Conservation (phyloP, 1,140 invertebrate species). For the Procambarus virginalis region DNA sequence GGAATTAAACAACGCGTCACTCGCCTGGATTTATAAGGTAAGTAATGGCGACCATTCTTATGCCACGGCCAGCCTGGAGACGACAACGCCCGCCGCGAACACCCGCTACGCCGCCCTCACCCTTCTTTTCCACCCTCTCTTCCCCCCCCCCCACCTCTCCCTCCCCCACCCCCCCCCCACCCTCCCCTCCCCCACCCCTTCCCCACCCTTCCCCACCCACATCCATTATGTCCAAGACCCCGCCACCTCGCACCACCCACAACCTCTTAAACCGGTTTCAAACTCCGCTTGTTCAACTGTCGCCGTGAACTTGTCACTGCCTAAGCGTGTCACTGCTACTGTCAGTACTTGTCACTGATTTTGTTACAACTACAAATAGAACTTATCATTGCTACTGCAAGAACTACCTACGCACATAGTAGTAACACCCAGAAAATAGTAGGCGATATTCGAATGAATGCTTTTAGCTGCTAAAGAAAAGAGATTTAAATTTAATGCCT, state of each 20-base stretch:
- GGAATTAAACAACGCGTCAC: not conserved
- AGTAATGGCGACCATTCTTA: slow-evolving; percentile 14
- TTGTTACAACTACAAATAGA: not conserved
- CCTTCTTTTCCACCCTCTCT: not conserved
- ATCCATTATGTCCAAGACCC: not conserved
- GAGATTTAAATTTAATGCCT: too few relatives aligned
- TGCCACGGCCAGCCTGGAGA: not conserved
- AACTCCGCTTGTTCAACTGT: not conserved
- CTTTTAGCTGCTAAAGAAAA: too few relatives aligned
- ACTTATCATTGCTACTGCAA: not conserved
- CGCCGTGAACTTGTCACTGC: too few relatives aligned
- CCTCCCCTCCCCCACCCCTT: too few relatives aligned
- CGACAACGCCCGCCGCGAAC: not conserved
- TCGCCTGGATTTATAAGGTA: not conserved
- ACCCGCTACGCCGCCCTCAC: not conserved
- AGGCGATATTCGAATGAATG: too few relatives aligned
- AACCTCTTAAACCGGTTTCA: not conserved
- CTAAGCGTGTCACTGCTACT: not conserved
- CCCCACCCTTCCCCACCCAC: too few relatives aligned
- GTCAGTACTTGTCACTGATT: not conserved
- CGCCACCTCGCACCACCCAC: not conserved
- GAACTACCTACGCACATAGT: too few relatives aligned
- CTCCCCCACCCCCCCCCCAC: too few relatives aligned
- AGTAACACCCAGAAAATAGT: too few relatives aligned
- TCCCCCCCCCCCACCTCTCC: not conserved